Evolutionary conservation across 2,113 vertebrate genomes (phyloP), one percentile per base, ranked within the genome.

Genomic region (Falco punctatus): DNA sequence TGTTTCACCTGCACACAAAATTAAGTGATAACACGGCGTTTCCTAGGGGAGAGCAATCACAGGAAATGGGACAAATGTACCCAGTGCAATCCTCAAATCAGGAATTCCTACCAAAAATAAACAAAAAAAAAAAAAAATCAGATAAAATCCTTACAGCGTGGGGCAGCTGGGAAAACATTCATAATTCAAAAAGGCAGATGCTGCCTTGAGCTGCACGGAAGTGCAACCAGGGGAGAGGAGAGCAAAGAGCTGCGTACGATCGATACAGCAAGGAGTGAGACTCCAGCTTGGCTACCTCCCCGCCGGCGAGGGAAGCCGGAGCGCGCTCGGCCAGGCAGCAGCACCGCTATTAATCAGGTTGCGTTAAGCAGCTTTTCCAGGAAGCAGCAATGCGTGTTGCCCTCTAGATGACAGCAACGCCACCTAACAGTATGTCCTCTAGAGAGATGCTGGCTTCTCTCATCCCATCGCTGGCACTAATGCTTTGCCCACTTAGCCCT

Each of bases 401-500:
- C 71, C 80, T 86, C 87, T 81, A 81, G 83, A 64, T 85, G 87
- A 69, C 87, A 94, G 70, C 90, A 91, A 28, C 20, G 5, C n/a
- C 61, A 74, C 70, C 87, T 9, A 10, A 15, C 32, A 44, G 21
- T 2, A 3, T 6, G 9, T 28, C 14, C 79, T 24, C 44, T 13
- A 3, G 1, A 30, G 90, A 67, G 40, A 46, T 6, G 27, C 46
- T 81, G 2, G 1, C 18, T 81, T 54, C 28, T 23, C 64, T 55
- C 64, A 27, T 16, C 54, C 73, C 87, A 26, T 54, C 74, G 16
- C 74, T 5, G 1, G 74, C 59, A 3, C 44, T 22, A 4, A 7
- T 10, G 48, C 55, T 78, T 62, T n/a, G 42, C 35, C 8, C 6
- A 2, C 66, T 61, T 14, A 38, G 23, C 42, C 52, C 19, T 67